Percentiles rank a stretch among this genome's conserved stretches.
Evolutionary conservation across 1,140 invertebrate species (phyloP).

Genomic region (Zaprionus inermis): DNA sequence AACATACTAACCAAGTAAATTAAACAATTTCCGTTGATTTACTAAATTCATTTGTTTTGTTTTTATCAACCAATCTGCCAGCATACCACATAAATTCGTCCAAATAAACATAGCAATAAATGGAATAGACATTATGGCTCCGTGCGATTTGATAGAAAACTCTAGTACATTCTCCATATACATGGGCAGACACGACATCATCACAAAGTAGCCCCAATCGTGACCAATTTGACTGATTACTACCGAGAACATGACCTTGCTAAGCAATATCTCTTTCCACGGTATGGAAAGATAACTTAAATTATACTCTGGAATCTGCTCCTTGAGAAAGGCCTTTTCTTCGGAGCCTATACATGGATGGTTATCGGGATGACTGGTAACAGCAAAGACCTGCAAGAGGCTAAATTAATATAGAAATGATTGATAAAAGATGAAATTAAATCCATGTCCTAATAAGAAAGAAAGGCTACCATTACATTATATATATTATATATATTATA

Average conservation of each 20-base stretch:
- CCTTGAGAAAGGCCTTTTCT: constrained; percentile 88
- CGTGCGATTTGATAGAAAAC: constrained; percentile 44
- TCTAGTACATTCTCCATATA: constrained; percentile 58
- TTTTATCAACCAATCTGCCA: constrained; percentile 52
- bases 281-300: constrained; percentile 78
- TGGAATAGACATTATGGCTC: constrained; percentile 56
- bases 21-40: constrained; percentile 38
- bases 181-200: constrained; percentile 92
- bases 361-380: constrained; percentile 86
- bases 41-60: constrained; percentile 14
- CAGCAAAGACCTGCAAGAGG: constrained; percentile 63
- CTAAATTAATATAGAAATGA: background rate
- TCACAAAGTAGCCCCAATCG: constrained; percentile 94
- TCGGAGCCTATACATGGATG: constrained; percentile 89
- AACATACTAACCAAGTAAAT: constrained; percentile 41
- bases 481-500: no score
- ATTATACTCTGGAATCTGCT: constrained; percentile 34
- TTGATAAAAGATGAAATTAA: background rate
- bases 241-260: constrained; percentile 86
- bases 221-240: constrained; percentile 88
- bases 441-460: no score
- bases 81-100: constrained; percentile 35
- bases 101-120: constrained; percentile 58
- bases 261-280: constrained; percentile 87
- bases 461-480: no score